Base-by-base conservation (phyloP, 2,113 vertebrate species). In the Microcebus murinus region DNA sequence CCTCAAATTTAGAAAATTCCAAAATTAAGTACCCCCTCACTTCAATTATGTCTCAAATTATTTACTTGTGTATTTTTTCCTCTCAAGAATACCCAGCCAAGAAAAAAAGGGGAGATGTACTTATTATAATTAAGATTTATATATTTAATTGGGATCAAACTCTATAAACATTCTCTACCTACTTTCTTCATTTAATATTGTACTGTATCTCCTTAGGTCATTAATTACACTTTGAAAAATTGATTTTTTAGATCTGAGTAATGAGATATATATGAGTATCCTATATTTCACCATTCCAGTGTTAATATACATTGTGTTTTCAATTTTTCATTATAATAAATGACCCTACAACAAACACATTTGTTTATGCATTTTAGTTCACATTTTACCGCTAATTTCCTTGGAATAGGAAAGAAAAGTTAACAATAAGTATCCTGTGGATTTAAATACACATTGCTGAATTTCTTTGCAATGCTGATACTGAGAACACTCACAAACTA, bases 261-360 rank as follows among this genome's bases (percentile, higher is more conserved):
- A 96, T 89, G 93, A 84, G 29, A 9, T 42, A 55, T 36, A 79
- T 63, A 23, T 80, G 11, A 9, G 29, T 45, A 87, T 2, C 76
- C 12, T 3, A 2, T 68, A 83, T 92, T 95, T 96, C n/a, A 90
- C 34, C 15, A 70, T 76, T 92, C n/a, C 73, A 94, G 23, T 90
- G 7, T 87, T 77, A 70, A 55, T 90, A 50, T 27, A 12, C 11
- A 91, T 71, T 93, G 85, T 55, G 6, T 12, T 48, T 76, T 39
- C 13, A 70, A n/a, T 86, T 73, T 90, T 76, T 96, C 42, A 93
- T 79, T 42, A 65, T 81, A 95, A 95, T 52, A 95, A 96, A 71
- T 74, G 83, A 85, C 8, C 1, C 20, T 82, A 48, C 17, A 85
- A 80, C 11, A 93, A 96, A 84, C 5, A 81, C 57, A 94, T 91